These are phyloP conservation scores for Hydropotes inermis DNA, from an alignment of 2,113 vertebrate species.

Conservation along the genomic window DNA sequence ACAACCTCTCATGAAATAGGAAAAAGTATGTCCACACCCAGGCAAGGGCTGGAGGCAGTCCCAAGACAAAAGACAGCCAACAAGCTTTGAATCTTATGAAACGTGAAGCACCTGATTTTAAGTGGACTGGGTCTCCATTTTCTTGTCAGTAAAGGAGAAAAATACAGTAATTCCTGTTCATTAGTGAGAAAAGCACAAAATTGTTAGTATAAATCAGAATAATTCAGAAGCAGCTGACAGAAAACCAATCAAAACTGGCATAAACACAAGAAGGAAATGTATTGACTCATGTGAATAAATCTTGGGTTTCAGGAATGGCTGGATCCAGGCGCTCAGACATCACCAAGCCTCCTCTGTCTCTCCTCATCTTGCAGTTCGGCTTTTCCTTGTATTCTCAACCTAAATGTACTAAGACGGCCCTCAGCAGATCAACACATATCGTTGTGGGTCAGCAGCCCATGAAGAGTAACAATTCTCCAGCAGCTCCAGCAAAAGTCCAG, in stretches of 20 bases:
- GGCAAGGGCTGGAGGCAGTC: neutral
- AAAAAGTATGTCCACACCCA: neutral
- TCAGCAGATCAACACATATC: neutral
- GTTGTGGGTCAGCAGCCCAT: neutral
- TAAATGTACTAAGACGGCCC: neutral
- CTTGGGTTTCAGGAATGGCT: neutral
- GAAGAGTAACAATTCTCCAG: neutral
- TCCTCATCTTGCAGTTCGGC: neutral
- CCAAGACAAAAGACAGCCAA: neutral
- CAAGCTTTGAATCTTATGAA: neutral
- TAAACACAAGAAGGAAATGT: neutral
- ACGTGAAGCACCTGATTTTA: neutral
- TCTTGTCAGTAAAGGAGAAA: neutral
- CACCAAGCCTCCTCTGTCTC: neutral
- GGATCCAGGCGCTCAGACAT: neutral
- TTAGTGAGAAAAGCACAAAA: neutral
- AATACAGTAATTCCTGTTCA: neutral
- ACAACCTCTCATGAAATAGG: neutral
- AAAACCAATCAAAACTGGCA: slow-evolving; percentile 1
- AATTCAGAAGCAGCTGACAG: neutral
- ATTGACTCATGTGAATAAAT: neutral
- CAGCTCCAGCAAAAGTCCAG: neutral
- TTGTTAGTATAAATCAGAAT: neutral
- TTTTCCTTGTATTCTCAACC: neutral
- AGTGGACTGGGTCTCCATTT: neutral